These are phyloP conservation scores for Gymnorhina tibicen DNA, from an alignment of 2,113 vertebrate species.

Conservation along the genomic window DNA sequence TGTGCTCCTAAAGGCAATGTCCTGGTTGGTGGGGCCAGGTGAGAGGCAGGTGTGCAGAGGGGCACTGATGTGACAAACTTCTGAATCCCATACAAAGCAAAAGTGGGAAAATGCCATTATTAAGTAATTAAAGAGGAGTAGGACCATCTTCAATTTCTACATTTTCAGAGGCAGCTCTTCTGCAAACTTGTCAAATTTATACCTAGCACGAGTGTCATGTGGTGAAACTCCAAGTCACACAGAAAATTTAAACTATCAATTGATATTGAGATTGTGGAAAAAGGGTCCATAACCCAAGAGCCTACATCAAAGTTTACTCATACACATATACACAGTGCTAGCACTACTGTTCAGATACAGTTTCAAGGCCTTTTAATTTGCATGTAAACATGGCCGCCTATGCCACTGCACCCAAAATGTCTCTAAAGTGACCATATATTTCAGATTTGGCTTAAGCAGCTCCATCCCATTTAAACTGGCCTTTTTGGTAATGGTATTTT, in stretches of 20 bases:
- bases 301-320: not conserved
- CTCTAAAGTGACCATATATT: not conserved
- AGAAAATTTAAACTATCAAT: not conserved
- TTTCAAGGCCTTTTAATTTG: not conserved
- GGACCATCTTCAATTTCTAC: not conserved
- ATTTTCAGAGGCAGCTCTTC: not conserved
- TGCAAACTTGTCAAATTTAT: not conserved
- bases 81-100: not conserved
- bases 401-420: not conserved
- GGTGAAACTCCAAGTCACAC: not conserved
- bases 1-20: not conserved
- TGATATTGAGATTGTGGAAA: not conserved
- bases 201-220: accelerated
- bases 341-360: not conserved
- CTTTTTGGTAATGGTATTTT: not conserved
- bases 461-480: not conserved
- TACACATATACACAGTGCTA: not conserved
- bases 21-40: not conserved
- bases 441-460: not conserved
- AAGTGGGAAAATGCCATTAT: not conserved
- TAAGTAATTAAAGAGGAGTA: not conserved
- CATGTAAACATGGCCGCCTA: not conserved
- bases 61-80: not conserved
- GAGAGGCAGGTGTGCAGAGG: not conserved
- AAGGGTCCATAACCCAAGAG: not conserved